Evolutionary conservation across 1,140 invertebrate species (phyloP).

Genomic region (Panonychus citri): DNA sequence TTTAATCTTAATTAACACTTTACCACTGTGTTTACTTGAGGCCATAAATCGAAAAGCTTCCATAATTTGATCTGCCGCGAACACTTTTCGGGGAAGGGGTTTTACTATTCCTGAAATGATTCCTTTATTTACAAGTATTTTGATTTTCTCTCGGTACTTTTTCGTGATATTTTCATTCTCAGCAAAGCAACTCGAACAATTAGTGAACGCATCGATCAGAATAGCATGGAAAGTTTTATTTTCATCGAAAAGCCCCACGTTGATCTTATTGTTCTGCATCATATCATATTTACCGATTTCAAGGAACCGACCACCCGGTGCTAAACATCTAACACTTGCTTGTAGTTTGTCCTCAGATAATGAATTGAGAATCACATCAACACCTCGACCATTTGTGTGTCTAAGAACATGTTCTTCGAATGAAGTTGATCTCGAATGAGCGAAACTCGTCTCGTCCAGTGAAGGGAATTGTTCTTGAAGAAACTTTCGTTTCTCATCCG

Average conservation of each 20-base stretch:
- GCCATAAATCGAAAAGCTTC: conserved; percentile 86
- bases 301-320: conserved; percentile 67
- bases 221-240: conserved; percentile 82
- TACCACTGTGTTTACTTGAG: conserved; percentile 88
- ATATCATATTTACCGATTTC: conserved; percentile 94
- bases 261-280: conserved; percentile 55
- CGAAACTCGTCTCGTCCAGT: conserved; percentile 55
- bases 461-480: conserved; percentile 64
- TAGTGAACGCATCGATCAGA: conserved; percentile 69
- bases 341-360: conserved; percentile 47
- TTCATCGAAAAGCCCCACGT: conserved; percentile 45
- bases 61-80: conserved; percentile 59
- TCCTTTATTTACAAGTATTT: conserved; percentile 43
- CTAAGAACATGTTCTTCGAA: conserved; percentile 67
- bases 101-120: conserved; percentile 57
- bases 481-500: conserved; percentile 63
- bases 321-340: conserved; percentile 69
- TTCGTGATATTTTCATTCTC: conserved; percentile 35
- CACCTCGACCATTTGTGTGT: conserved; percentile 44
- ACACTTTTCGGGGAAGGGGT: conserved; percentile 57
- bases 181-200: conserved; percentile 17
- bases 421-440: conserved; percentile 66
- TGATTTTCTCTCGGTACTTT: conserved; percentile 36
- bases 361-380: conserved; percentile 41
- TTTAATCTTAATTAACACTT: conserved; percentile 36